Percentiles rank a stretch among this genome's conserved stretches.
phyloP scores from a whole-genome alignment of 2,113 vertebrate genomes.

The Rostratula benghalensis region DNA sequence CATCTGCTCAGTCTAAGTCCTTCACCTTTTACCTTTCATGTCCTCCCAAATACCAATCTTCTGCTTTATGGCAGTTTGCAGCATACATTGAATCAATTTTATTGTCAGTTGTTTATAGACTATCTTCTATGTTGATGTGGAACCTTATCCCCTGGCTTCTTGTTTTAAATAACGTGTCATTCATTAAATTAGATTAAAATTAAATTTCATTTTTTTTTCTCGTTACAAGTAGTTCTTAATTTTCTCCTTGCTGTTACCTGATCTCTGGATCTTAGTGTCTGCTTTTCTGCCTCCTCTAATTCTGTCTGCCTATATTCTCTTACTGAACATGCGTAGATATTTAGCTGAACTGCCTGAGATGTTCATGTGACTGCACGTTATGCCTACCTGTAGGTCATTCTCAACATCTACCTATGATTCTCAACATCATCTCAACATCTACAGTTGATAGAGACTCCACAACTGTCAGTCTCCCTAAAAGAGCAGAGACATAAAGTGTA shows the following conservation, averaged over 20 bases:
- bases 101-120: not conserved
- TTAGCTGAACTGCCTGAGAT: not conserved
- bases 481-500: not conserved
- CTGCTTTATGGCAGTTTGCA: not conserved
- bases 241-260: not conserved
- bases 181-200: not conserved
- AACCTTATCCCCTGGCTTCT: not conserved
- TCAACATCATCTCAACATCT: not conserved
- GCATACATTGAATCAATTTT: not conserved
- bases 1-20: not conserved
- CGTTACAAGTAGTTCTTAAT: not conserved
- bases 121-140: not conserved
- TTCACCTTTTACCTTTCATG: not conserved
- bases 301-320: not conserved
- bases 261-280: not conserved
- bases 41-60: not conserved
- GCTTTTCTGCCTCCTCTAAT: not conserved
- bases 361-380: not conserved
- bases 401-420: not conserved
- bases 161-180: not conserved
- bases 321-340: not conserved
- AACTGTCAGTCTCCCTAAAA: not conserved
- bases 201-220: not conserved
- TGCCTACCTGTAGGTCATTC: rapidly evolving
- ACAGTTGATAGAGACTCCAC: not conserved